Evolutionary conservation across 2,888 invertebrate species (phyloP), one percentile per base, ranked within the genome.

Genomic region (Liposcelis brunnea): DNA sequence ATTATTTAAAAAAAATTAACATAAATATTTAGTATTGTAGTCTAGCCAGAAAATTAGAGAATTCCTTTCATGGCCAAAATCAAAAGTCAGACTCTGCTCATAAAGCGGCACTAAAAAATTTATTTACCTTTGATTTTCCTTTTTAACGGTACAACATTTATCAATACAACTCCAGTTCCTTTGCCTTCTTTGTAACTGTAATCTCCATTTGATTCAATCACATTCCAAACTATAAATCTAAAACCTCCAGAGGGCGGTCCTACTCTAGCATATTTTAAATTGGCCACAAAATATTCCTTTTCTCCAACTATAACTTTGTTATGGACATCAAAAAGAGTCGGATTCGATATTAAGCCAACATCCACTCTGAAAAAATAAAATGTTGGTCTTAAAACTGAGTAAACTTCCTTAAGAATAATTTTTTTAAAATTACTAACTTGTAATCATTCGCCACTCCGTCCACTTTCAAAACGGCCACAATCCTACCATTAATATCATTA

Each of bases 121-220:
- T n/a, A n/a, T 8, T 36, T 36, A 36, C 37, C 37, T 43, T 48
- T 48, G 33, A 51, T 45, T 36, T 49, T 75, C 43, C 74, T 70
- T 49, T 72, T 68, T 16, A 69, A 56, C 6, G 40, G 18, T 36
- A 70, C 70, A 14, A 78, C 64, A 43, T 78, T 71, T 46, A 79
- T 56, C 31, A 71, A 59, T 33, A 79, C 49, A 46, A 69, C 62
- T 12, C 71, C 72, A 32, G 70, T 75, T 37, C 81, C 81, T 49
- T 71, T 74, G 19, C 78, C 78, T 47, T 73, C 74, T 35, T 67
- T 71, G 16, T 71, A 70, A 10, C 70, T 71, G 53, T 74, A 74
- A 51, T 79, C 70, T 3, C 78, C 80, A 31, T 71, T 74, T 1
- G 75, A 73, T 0, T 64, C 61, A 31, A 84, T 51, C 1, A 73